Evolutionary conservation across 2,113 vertebrate species (phyloP), one percentile per base, ranked within the genome.

Genomic region (Formicarius rufipectus): DNA sequence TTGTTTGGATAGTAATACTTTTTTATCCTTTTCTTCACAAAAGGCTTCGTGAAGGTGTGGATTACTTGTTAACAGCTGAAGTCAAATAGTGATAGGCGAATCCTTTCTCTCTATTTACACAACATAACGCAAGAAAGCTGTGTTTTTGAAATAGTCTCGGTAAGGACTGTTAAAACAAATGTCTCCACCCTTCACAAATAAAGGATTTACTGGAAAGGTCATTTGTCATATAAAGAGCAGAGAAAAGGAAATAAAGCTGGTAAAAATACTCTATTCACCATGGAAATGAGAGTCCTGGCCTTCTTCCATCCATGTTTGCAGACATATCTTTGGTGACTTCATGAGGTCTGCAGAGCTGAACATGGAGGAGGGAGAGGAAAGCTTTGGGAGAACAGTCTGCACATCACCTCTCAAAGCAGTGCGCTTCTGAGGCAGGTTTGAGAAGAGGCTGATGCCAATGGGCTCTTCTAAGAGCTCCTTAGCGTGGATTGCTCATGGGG

Each of bases 51-150:
- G n/a, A 53, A 96, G 95, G 83, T 92, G 90, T 87, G 83, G 73
- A 87, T 94, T 96, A 90, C 86, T 92, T 95, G 90, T 91, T 93
- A 94, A 94, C 80, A 90, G 88, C 60, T 93, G 52, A 92, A 94
- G 64, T 89, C 80, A 91, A 78, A 80, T 42, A 78, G 73, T 56
- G 62, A 84, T 84, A 79, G 93, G 66, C 1, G 42, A 93, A 89
- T 90, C 7, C 2, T 84, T 89, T 74, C 75, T 75, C 77, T 88
- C 53, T 96, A 5, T 97, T 96, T 96, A 72, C 35, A 75, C 69
- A 95, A 74, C 25, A 75, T 30, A 84, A 60, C 0, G 1, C 37
- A 89, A 93, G 87, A 96, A 95, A 86, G 73, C 60, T 79, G 39
- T 66, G 53, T 62, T 90, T 95, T 95, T 90, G 4, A 87, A 94